Evolutionary conservation across 2,888 invertebrate genomes (phyloP), one percentile per base, ranked within the genome.

Genomic region (Cryptus viduatorius): DNA sequence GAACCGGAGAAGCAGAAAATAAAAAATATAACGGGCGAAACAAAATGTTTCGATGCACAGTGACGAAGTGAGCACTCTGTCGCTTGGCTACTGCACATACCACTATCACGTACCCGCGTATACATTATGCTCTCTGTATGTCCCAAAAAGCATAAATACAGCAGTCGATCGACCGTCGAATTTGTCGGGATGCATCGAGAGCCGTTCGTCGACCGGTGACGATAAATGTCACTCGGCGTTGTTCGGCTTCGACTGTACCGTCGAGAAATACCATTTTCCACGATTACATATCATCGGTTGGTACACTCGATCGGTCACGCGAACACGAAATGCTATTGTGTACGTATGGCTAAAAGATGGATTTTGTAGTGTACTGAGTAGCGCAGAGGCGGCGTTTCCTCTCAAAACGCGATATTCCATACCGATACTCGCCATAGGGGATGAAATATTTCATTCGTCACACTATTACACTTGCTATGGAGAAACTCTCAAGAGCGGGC

Each of bases 171-270:
- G 61, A n/a, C 42, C 50, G 69, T 75, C 53, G 44, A 53, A 10
- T 71, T 46, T 24, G 24, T 24, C 24, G 24, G 24, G 24, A 24
- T 3, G 2, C 24, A 24, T 24, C 24, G 24, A 24, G 24, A 24
- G 24, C 24, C 24, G 24, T 24, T 24, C 24, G 2, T 46, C 71
- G 19, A 73, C 44, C 61, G 75, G 2, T 24, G 56, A 80, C 77
- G 72, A 86, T 86, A 77, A 84, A 82, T 79, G 73, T 79, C 82
- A 77, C 73, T 67, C 68, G 59, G 19, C 46, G 64, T 77, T 79
- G 68, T 82, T 42, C 68, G 79, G 69, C 65, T 69, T 50, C 24
- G 64, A 24, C 42, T 68, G 10, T 59, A 10, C 64, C 29, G 46
- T 69, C 65, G 68, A 42, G 29, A 59, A 56, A 83, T 76, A 82